These are phyloP conservation scores for Phodopus roborovskii DNA, from an alignment of 2,113 vertebrate species.

Conservation along the genomic window DNA sequence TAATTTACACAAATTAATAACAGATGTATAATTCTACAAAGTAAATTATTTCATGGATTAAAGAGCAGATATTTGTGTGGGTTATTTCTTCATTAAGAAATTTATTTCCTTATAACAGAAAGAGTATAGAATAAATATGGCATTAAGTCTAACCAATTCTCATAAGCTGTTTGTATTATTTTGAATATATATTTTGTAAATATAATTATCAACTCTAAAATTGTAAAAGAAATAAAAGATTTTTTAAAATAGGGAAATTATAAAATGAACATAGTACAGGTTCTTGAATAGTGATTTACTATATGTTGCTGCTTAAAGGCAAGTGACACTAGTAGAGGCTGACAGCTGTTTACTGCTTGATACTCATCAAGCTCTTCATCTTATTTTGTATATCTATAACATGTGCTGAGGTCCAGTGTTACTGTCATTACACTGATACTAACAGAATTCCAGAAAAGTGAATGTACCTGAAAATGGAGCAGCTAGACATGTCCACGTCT, in stretches of 20 bases:
- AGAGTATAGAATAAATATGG: conserved; percentile 60
- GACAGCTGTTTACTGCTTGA: not conserved
- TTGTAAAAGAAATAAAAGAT: conserved; percentile 53
- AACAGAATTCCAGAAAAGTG: not conserved
- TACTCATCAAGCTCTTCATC: too few relatives aligned
- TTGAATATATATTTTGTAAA: conserved; percentile 61
- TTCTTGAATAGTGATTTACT: conserved; percentile 63
- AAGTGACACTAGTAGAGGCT: not conserved
- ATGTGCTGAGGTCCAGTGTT: not conserved
- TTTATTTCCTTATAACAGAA: conserved; percentile 65
- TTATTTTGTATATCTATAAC: not conserved
- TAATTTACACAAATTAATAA: conserved; percentile 63
- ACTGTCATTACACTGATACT: not conserved
- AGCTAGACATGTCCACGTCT: not conserved
- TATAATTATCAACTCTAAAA: conserved; percentile 52
- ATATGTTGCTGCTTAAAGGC: not conserved
- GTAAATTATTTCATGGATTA: conserved; percentile 29
- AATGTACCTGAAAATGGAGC: not conserved
- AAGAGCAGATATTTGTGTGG: conserved; percentile 34
- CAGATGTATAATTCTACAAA: conserved; percentile 52
- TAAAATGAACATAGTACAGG: not conserved
- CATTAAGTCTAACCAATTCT: conserved; percentile 69
- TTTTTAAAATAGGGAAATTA: conserved; percentile 38
- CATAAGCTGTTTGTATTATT: conserved; percentile 60
- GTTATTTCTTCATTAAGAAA: conserved; percentile 71